phyloP scores from a whole-genome alignment of 2,113 vertebrate genomes.

The Eonycteris spelaea region DNA sequence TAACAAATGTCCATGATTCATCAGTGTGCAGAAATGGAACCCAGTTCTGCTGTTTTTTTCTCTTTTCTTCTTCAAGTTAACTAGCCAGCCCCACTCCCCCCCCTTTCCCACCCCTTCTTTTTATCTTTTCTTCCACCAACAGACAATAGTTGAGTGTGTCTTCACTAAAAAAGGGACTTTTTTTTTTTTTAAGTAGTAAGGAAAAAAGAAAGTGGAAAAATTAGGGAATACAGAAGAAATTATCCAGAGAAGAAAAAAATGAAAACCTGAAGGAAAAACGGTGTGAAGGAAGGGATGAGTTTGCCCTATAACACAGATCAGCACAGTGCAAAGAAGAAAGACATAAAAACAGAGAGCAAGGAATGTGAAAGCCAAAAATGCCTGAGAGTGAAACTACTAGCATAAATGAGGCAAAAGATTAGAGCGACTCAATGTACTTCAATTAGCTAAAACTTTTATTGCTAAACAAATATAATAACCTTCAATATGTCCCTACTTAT shows the following conservation, averaged over 20 bases:
- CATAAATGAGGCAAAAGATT: not conserved
- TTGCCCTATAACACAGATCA: not conserved
- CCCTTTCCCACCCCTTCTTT: slow-evolving; percentile 34
- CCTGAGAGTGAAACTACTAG: not conserved
- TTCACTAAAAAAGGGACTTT: not conserved
- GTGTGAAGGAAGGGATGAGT: not conserved
- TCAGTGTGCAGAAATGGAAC: not conserved
- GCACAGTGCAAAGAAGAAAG: not conserved
- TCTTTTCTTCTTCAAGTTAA: slow-evolving; percentile 32
- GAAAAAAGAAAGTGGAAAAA: not conserved
- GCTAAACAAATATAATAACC: not conserved
- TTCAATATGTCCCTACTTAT: not conserved
- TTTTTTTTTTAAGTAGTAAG: not conserved
- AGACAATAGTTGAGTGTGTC: slow-evolving; percentile 7
- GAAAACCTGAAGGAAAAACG: not conserved
- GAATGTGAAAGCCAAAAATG: not conserved
- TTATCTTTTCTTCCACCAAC: not conserved
- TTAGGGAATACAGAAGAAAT: not conserved
- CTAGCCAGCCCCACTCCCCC: not conserved
- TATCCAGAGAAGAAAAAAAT: not conserved
- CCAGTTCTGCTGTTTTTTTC: not conserved
- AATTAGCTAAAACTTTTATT: not conserved
- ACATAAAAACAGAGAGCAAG: not conserved
- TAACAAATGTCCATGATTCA: not conserved
- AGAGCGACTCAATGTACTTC: not conserved